phyloP scores from a whole-genome alignment of 2,113 vertebrate species.

The Microtus montanus region DNA sequence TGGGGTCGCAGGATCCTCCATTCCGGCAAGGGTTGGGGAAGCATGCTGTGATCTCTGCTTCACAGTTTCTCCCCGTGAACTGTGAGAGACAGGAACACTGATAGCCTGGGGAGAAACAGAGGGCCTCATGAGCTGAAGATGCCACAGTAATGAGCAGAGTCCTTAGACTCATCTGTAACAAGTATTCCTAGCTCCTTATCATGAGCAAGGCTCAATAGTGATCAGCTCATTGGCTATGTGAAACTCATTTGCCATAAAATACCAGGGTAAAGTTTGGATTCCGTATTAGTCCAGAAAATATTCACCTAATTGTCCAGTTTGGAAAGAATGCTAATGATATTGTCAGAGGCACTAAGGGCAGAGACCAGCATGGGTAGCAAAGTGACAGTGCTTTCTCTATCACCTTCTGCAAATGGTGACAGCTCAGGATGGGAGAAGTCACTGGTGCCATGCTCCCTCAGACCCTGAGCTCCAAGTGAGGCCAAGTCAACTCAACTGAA shows the following conservation, averaged over 20 bases:
- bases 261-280: not conserved
- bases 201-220: not conserved
- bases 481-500: not conserved
- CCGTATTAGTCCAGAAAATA: not conserved
- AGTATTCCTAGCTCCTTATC: not conserved
- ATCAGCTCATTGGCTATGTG: not conserved
- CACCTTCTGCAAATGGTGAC: not conserved
- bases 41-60: constrained; percentile 95
- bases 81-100: constrained; percentile 93
- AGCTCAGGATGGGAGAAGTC: not conserved
- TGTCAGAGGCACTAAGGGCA: not conserved
- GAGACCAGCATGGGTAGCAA: not conserved
- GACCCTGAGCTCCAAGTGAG: not conserved
- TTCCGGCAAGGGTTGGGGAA: constrained; percentile 96
- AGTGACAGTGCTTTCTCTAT: not conserved
- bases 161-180: not conserved
- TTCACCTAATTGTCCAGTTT: not conserved
- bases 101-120: constrained; percentile 89
- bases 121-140: constrained; percentile 18
- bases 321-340: not conserved
- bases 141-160: not conserved
- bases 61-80: constrained; percentile 95
- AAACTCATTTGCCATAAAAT: constrained; percentile 18
- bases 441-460: fast-evolving
- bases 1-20: constrained; percentile 92